Percentiles rank a stretch among this genome's conserved stretches.
phyloP scores from a whole-genome alignment of 2,888 invertebrate species.

The Creontiades dilutus region DNA sequence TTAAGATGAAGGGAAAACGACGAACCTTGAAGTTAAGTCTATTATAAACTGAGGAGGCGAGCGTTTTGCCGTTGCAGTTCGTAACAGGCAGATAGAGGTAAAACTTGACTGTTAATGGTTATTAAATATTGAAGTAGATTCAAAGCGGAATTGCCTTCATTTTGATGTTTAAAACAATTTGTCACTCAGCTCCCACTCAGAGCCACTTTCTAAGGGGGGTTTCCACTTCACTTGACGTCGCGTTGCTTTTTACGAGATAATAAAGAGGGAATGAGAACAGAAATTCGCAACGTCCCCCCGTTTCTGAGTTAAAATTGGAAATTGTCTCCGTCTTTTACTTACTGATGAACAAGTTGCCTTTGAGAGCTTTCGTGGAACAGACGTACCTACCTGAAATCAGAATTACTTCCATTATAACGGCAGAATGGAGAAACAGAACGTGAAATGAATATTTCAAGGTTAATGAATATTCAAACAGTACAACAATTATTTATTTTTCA shows the following conservation, averaged over 20 bases:
- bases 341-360: background rate
- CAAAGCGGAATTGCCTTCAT: slow-evolving; percentile 57
- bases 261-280: background rate
- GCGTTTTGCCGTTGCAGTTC: background rate
- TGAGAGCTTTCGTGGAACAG: background rate
- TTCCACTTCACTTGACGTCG: slow-evolving; percentile 28
- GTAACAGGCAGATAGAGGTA: background rate
- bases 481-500: too few relatives aligned
- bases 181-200: slow-evolving; percentile 24
- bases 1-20: background rate
- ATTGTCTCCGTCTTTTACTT: background rate
- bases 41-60: background rate
- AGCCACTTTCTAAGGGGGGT: slow-evolving; percentile 10
- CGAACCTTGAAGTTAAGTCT: background rate
- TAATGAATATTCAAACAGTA: too few relatives aligned
- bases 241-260: slow-evolving; percentile 31
- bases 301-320: slow-evolving; percentile 7
- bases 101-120: slow-evolving; percentile 53
- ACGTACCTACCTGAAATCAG: slow-evolving; percentile 25
- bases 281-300: background rate
- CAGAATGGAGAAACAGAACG: background rate
- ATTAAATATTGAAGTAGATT: slow-evolving; percentile 66
- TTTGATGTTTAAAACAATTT: slow-evolving; percentile 64
- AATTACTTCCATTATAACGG: background rate
- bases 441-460: too few relatives aligned